Evolutionary conservation across 2,797 vertebrate species (phyloP).

Genomic region (Danio jaintianensis): DNA sequence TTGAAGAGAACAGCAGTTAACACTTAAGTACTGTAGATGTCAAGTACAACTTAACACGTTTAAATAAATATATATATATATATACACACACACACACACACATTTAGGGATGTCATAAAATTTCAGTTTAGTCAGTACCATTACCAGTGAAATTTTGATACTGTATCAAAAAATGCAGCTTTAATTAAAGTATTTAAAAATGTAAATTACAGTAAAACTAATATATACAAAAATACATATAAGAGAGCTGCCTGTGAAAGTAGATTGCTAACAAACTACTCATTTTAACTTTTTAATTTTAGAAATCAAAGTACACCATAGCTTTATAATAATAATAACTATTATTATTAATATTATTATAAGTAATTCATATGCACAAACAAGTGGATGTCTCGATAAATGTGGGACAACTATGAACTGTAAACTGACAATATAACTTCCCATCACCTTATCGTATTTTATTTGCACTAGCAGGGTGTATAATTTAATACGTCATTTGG

Average conservation of each 20-base stretch:
- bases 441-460: neutral
- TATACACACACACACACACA: neutral
- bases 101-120: neutral
- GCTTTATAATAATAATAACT: too few relatives aligned
- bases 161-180: too few relatives aligned
- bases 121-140: neutral
- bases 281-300: too few relatives aligned
- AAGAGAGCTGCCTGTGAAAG: too few relatives aligned
- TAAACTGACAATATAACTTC: neutral
- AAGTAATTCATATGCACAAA: neutral
- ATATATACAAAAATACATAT: too few relatives aligned
- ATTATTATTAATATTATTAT: too few relatives aligned
- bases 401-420: neutral
- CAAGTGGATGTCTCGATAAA: neutral
- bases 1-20: neutral
- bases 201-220: too few relatives aligned
- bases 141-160: neutral
- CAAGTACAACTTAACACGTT: neutral
- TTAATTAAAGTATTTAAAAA: too few relatives aligned
- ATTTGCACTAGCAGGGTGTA: constrained; percentile 45
- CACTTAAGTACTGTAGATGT: neutral
- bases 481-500: constrained; percentile 11
- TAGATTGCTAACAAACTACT: too few relatives aligned
- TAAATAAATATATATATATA: too few relatives aligned
- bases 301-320: too few relatives aligned